A percentile compares a stretch with the other conserved stretches of the same genome.
Conservation (phyloP, 2,797 vertebrate species). For the Neosilurus mollespiculum region DNA sequence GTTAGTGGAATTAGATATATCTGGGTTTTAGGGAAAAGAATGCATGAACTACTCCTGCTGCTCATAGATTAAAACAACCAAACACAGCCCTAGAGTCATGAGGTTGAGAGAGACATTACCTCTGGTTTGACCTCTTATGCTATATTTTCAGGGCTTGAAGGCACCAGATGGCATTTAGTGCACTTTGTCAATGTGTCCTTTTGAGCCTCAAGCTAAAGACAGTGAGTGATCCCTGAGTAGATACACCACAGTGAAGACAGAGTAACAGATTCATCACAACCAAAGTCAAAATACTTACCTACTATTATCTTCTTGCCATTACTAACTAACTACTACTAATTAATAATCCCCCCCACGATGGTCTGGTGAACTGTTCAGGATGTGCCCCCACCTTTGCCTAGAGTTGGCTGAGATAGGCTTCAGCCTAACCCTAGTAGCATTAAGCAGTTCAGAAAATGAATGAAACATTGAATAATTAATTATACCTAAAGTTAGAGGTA, state of each 20-base stretch:
- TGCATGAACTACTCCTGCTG: neutral
- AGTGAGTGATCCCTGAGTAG: conserved; percentile 32
- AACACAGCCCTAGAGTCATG: conserved; percentile 25
- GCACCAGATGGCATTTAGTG: conserved; percentile 41
- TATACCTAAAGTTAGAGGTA: neutral
- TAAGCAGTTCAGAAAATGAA: too few species aligned
- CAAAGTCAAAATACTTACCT: neutral
- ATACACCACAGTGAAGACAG: conserved; percentile 18
- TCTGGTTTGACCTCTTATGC: conserved; percentile 33
- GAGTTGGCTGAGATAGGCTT: too few species aligned
- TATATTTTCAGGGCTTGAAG: conserved; percentile 34
- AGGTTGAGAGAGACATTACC: conserved; percentile 35
- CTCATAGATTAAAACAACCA: conserved; percentile 38
- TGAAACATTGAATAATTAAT: neutral
- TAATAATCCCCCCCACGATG: too few species aligned
- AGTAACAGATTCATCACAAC: conserved; percentile 18
- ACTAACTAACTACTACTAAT: too few species aligned
- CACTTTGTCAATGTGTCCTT: conserved; percentile 41
- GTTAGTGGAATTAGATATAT: neutral
- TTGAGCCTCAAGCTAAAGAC: conserved; percentile 36
- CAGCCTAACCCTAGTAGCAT: too few species aligned
- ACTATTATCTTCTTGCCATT: neutral
- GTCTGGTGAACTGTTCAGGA: too few species aligned
- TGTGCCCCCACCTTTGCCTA: too few species aligned
- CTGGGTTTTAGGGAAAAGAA: neutral